Base-by-base conservation (phyloP, 2,888 invertebrate genomes). In the Lochmaea crataegi region DNA sequence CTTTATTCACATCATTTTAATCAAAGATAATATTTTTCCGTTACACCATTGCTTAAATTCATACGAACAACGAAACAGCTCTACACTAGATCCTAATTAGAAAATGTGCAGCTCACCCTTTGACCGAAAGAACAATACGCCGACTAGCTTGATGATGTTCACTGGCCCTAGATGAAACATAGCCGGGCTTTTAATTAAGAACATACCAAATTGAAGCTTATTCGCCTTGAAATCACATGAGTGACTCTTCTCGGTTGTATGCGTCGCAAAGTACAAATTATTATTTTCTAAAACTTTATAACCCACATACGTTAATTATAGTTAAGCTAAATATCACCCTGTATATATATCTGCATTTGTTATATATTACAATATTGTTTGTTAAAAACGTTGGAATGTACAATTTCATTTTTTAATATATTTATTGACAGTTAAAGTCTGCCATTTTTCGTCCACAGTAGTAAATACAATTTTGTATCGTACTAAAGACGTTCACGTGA, bases 181-280 rank as follows among this genome's bases (percentile, higher is more conserved):
- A 76, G 80, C 79, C 76, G 75, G 80, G 83, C 84, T 84, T 85
- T 83, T 84, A 85, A 85, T 84, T 84, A 85, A 83, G 82, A 80
- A 79, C 73, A 72, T 72, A 74, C 77, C 72, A 77, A 80, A 80
- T 80, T 79, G 78, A 73, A 74, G 74, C 75, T 77, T 75, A 77
- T 80, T 78, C 76, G 76, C 75, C 75, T 79, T 77, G 76, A 75
- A 79, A 80, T 81, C 81, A 81, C 79, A 81, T 75, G 79, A 79
- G 76, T 77, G 75, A 79, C 77, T 78, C 72, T 75, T 45, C 38
- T 45, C 51, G 61, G 61, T 68, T 68, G 69, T 68, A 56, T 65
- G 64, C 45, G 71, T 16, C 38, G 12, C 32, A 45, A 14, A 45
- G 45, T 38, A 38, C 9, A 38, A 38, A 38, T 38, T 38, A 38